Conservation (phyloP, 23 tunicate species). For the Halocynthia roretzi region DNA sequence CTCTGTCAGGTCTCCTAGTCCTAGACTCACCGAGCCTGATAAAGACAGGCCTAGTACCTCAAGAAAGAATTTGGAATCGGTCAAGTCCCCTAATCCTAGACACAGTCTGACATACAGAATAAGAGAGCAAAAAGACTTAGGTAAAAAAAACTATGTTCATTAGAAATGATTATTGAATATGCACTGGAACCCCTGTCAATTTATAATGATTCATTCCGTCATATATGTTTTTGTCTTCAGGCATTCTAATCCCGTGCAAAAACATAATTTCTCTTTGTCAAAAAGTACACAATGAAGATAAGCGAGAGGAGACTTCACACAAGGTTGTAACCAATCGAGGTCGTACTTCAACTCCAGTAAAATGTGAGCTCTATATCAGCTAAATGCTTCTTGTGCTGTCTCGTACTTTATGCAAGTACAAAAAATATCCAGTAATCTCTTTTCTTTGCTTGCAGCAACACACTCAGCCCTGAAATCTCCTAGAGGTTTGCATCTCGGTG, state of each 20-base stretch:
- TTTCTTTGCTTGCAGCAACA: background rate
- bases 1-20: no score
- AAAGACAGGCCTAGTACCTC: no score
- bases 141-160: background rate
- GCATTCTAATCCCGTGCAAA: constrained; percentile 20
- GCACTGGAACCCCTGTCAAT: background rate
- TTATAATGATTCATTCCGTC: background rate
- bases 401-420: no score
- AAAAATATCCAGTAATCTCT: background rate
- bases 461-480: background rate
- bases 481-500: background rate
- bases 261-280: constrained; percentile 7
- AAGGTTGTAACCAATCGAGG: no score
- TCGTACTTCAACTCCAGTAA: no score
- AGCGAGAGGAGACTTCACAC: background rate
- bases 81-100: background rate
- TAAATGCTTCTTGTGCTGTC: no score
- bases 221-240: background rate
- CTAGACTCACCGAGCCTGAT: no score
- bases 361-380: no score
- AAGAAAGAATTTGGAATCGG: no score
- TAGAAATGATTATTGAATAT: background rate
- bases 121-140: background rate
- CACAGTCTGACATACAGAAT: constrained; percentile 10
- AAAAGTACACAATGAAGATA: background rate